These are phyloP conservation scores for Xestia rhomboidea DNA, from an alignment of 2,888 invertebrate genomes.

Conservation along the genomic window DNA sequence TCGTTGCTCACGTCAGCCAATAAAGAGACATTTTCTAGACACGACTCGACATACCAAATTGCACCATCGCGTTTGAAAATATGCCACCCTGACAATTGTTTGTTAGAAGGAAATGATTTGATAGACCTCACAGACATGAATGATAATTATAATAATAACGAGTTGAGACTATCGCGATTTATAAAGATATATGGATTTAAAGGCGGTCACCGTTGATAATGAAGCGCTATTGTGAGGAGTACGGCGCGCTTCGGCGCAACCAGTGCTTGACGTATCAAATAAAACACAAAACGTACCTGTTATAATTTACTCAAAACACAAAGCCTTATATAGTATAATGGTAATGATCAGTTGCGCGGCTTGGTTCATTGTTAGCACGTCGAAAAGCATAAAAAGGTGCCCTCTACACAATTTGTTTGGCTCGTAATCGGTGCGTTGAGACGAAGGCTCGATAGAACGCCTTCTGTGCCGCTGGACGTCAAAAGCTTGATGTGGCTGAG, in stretches of 20 bases:
- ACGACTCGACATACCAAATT: slow-evolving; percentile 77
- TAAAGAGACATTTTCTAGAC: slow-evolving; percentile 77
- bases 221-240: slow-evolving; percentile 83
- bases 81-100: slow-evolving; percentile 74
- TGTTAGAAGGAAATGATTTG: slow-evolving; percentile 69
- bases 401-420: slow-evolving; percentile 88
- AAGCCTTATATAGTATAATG: slow-evolving; percentile 89
- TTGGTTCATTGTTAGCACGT: slow-evolving; percentile 88
- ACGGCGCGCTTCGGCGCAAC: slow-evolving; percentile 75
- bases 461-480: slow-evolving; percentile 79
- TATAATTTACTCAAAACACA: slow-evolving; percentile 91
- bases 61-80: slow-evolving; percentile 73
- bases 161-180: slow-evolving; percentile 78
- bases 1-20: slow-evolving; percentile 74
- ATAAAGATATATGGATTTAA: slow-evolving; percentile 80
- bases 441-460: slow-evolving; percentile 76
- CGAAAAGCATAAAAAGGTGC: slow-evolving; percentile 85
- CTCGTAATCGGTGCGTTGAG: slow-evolving; percentile 84
- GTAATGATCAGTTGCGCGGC: slow-evolving; percentile 89
- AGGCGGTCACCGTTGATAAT: slow-evolving; percentile 88
- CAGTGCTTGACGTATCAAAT: slow-evolving; percentile 81
- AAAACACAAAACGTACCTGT: slow-evolving; percentile 86
- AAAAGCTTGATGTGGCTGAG: slow-evolving; percentile 80
- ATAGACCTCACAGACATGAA: slow-evolving; percentile 66
- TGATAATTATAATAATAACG: slow-evolving; percentile 76